A percentile compares a stretch with the other conserved stretches of the same genome.
Conservation (phyloP, 92 coral and sea anemone genomes). For the Zoanthus gigantus region DNA sequence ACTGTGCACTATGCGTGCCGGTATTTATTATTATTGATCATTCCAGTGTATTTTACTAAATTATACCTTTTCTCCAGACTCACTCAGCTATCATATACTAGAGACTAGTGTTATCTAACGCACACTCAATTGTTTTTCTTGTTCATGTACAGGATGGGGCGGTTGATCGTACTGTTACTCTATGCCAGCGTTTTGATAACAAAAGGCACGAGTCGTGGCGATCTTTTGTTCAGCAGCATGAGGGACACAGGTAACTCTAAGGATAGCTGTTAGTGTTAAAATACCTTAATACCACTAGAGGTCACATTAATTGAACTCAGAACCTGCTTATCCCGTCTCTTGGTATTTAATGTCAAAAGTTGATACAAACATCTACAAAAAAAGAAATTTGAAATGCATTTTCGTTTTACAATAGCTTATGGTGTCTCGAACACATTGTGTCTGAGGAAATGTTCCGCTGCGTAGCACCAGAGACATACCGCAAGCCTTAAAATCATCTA, state of each 20-base stretch:
- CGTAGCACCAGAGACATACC: no score
- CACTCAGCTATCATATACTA: not conserved
- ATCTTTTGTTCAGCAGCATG: slow-evolving; percentile 16
- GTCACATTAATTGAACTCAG: not conserved
- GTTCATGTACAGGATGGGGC: slow-evolving; percentile 21
- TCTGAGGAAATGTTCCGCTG: no score
- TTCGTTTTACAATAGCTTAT: no score
- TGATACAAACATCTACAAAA: no score
- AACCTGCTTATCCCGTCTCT: not conserved
- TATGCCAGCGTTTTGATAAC: slow-evolving; percentile 1
- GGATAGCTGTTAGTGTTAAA: not conserved
- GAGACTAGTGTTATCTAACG: not conserved
- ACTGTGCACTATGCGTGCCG: not conserved
- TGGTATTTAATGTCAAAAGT: no score
- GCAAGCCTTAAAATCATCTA: no score
- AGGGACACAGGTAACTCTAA: slow-evolving; percentile 18
- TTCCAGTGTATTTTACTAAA: not conserved
- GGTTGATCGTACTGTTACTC: slow-evolving; percentile 1
- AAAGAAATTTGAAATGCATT: no score
- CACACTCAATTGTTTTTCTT: not conserved
- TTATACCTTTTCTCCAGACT: slow-evolving; percentile 11
- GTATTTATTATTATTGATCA: not conserved
- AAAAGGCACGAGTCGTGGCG: slow-evolving; percentile 9
- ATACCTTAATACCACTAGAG: not conserved
- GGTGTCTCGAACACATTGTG: no score